Evolutionary conservation across 2,888 invertebrate species (phyloP).

Genomic region (Troglohyphantes excavatus): DNA sequence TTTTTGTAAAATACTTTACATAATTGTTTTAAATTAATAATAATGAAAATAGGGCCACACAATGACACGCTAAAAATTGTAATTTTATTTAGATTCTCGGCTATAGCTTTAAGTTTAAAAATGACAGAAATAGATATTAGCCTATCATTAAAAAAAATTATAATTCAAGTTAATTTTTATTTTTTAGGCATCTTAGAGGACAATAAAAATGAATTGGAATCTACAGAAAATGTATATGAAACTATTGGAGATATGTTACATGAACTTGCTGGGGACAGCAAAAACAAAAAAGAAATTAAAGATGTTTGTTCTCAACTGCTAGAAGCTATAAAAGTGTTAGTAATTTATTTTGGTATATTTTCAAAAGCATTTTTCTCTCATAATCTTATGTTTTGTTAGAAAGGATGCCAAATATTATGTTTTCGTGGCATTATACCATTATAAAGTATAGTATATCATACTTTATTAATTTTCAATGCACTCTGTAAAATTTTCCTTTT

Average conservation of each 20-base stretch:
- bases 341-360: not conserved
- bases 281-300: constrained; percentile 82
- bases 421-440: no score
- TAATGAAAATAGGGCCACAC: no score
- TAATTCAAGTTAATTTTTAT: constrained; percentile 58
- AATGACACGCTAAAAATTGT: no score
- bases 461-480: no score
- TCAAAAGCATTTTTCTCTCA: not conserved
- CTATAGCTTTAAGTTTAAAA: not conserved
- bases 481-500: no score
- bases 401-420: no score
- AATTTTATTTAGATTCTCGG: not conserved
- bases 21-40: no score
- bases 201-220: constrained; percentile 94
- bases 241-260: constrained; percentile 95
- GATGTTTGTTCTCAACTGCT: constrained; percentile 91
- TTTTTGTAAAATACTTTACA: no score
- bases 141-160: not conserved
- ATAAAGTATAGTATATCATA: no score
- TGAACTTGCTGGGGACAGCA: constrained; percentile 84
- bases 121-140: not conserved
- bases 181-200: constrained; percentile 89
- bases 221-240: constrained; percentile 94
- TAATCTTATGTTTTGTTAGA: no score
- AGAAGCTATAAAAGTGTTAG: constrained; percentile 88